Percentiles rank a stretch among this genome's conserved stretches.
phyloP scores from a whole-genome alignment of 2,113 vertebrate genomes.

The Clarias magur region DNA sequence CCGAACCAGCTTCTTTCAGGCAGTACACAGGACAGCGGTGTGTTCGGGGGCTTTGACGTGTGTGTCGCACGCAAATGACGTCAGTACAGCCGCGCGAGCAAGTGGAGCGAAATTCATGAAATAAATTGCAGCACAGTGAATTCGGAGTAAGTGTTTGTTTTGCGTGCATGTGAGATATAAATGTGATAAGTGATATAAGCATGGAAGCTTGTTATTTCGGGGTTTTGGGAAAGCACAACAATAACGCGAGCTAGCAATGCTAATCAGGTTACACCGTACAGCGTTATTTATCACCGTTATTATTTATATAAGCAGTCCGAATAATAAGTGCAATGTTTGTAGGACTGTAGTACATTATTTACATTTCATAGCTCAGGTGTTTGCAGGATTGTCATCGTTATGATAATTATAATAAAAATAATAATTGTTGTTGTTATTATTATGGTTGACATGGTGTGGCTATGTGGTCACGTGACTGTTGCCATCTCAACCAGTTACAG shows the following conservation, averaged over 20 bases:
- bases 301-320: background rate
- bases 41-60: background rate
- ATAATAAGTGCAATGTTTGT: background rate
- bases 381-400: background rate
- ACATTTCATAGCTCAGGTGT: background rate
- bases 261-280: background rate
- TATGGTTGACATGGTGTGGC: background rate
- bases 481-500: background rate
- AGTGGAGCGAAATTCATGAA: constrained; percentile 28
- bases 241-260: background rate
- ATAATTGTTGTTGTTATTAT: background rate
- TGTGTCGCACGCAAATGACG: constrained; percentile 38
- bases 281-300: background rate
- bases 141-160: constrained; percentile 29
- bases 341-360: background rate
- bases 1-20: background rate
- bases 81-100: background rate
- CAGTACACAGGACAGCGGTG: background rate
- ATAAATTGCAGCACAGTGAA: background rate
- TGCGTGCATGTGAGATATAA: background rate
- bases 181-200: background rate
- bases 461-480: background rate
- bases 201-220: no score
- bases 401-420: background rate
- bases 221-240: background rate